A percentile compares a stretch with the other conserved stretches of the same genome.
phyloP scores from a whole-genome alignment of 53 echinoderm and acorn worm species.

The Echinarachnius parma region DNA sequence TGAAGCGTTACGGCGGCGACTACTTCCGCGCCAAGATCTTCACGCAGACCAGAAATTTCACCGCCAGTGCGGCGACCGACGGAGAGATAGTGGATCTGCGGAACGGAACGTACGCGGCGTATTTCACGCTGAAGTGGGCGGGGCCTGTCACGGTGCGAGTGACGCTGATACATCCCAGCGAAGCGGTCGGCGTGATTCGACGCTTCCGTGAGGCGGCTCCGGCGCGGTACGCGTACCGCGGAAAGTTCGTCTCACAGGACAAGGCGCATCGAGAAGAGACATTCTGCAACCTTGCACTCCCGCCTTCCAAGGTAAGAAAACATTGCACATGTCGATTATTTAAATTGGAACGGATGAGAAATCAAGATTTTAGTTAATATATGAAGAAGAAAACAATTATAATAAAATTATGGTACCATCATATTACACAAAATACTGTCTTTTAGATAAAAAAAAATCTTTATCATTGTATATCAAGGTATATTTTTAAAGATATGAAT shows the following conservation, averaged over 20 bases:
- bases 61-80: not conserved
- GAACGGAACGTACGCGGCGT: slow-evolving; percentile 37
- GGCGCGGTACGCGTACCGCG: slow-evolving; percentile 15
- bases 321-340: no score
- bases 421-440: no score
- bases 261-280: not conserved
- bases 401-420: no score
- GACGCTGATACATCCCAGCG: slow-evolving; percentile 35
- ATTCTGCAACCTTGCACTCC: not conserved
- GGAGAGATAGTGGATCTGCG: slow-evolving; percentile 8
- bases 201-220: slow-evolving; percentile 5
- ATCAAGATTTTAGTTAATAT: no score
- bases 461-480: no score
- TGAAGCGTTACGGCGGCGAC: not conserved
- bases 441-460: no score
- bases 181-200: slow-evolving; percentile 18
- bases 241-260: not conserved
- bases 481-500: no score
- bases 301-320: not conserved
- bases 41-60: not conserved
- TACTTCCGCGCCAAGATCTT: slow-evolving; percentile 3
- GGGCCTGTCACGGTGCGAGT: slow-evolving; percentile 10
- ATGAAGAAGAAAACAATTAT: no score
- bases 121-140: no score
- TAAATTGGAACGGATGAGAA: no score